A percentile compares a stretch with the other conserved stretches of the same genome.
phyloP scores from a whole-genome alignment of 2,797 vertebrate genomes.

The Intellagama lesueurii region DNA sequence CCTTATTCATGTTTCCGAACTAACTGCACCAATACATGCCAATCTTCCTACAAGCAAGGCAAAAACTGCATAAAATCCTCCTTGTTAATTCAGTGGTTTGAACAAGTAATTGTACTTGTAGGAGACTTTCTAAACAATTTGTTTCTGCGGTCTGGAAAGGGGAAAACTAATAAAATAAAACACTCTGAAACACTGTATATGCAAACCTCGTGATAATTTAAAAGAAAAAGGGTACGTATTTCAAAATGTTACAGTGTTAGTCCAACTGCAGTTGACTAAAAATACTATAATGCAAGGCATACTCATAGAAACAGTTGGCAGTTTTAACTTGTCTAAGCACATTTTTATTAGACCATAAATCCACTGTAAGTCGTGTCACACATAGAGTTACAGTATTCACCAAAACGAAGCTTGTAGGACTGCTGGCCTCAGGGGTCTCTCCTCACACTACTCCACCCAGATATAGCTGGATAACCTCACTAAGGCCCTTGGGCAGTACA shows the following conservation, averaged over 20 bases:
- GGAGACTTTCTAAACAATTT: not conserved
- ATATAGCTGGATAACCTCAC: constrained; percentile 48
- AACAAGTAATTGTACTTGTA: not conserved
- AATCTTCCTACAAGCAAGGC: not conserved
- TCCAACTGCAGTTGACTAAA: constrained; percentile 28
- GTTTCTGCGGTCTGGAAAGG: not conserved
- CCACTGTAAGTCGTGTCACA: constrained; percentile 46
- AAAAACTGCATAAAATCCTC: not conserved
- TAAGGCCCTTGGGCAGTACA: constrained; percentile 38
- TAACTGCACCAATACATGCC: not conserved
- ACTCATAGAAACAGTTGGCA: constrained; percentile 52
- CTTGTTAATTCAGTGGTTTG: not conserved
- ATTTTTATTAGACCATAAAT: constrained; percentile 65
- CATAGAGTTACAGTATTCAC: constrained; percentile 47
- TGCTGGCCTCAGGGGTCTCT: constrained; percentile 45
- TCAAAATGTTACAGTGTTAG: constrained; percentile 31
- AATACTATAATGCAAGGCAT: constrained; percentile 31
- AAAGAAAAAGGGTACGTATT: not conserved
- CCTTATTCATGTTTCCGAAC: not conserved
- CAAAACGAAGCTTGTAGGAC: constrained; percentile 58
- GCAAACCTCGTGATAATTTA: not conserved
- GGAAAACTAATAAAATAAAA: not conserved
- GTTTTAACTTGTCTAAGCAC: constrained; percentile 59
- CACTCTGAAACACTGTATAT: not conserved
- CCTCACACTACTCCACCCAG: constrained; percentile 13